phyloP scores from a whole-genome alignment of 1,140 invertebrate genomes.

The Bombus vancouverensis region DNA sequence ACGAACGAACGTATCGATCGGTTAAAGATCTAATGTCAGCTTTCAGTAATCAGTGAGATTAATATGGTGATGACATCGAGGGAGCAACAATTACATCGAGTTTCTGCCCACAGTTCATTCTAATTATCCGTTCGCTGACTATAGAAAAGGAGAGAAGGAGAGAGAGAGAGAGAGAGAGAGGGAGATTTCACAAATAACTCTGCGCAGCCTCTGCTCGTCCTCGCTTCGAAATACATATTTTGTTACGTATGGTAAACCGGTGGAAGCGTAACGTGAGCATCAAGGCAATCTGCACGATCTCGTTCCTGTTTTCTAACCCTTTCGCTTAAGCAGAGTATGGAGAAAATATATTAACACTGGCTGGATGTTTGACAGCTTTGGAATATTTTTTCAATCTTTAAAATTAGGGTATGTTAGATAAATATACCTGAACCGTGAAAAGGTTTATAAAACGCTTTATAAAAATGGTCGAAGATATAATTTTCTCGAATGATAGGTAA shows the following conservation, averaged over 20 bases:
- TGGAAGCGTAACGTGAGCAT: constrained; percentile 14
- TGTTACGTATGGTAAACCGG: constrained; percentile 28
- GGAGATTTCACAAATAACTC: constrained; percentile 27
- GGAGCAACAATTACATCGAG: constrained; percentile 36
- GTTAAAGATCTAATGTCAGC: background rate
- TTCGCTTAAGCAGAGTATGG: too few species aligned
- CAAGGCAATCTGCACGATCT: constrained; percentile 22
- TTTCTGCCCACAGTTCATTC: constrained; percentile 21
- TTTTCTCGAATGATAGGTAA: too few species aligned
- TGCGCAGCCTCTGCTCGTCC: constrained; percentile 1
- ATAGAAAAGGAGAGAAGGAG: background rate
- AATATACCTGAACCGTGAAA: too few species aligned
- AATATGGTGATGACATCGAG: constrained; percentile 19
- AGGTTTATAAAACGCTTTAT: too few species aligned
- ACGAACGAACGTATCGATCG: constrained; percentile 23
- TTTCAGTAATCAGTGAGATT: constrained; percentile 19
- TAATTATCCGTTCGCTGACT: constrained; percentile 48
- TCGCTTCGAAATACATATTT: constrained; percentile 41
- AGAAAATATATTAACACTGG: background rate
- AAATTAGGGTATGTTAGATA: too few species aligned
- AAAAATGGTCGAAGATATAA: too few species aligned
- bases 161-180: background rate
- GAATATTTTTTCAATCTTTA: too few species aligned
- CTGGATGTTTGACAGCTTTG: background rate
- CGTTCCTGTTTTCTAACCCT: background rate